Evolutionary conservation across 2,113 vertebrate genomes (phyloP), one percentile per base, ranked within the genome.

Genomic region (Poeciliopsis occidentalis): DNA sequence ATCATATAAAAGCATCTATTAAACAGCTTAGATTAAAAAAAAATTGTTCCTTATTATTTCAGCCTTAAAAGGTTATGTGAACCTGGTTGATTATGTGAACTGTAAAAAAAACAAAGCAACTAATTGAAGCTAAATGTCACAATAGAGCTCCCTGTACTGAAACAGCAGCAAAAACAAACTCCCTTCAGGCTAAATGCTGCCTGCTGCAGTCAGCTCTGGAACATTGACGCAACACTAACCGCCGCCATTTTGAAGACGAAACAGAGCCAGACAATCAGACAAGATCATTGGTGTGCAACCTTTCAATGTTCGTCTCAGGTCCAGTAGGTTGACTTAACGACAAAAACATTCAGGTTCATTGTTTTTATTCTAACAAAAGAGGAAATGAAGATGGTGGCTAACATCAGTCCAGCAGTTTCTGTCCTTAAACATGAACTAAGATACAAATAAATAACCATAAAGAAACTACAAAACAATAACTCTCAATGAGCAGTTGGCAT

Each of bases 91-190:
- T n/a, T 57, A 8, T 57, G 17, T 57, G 51, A 57, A 10, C 5
- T 57, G n/a, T 27, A 1, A 39, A 70, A 29, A 41, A 60, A 78
- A 67, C 34, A 66, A 30, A 62, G 27, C 44, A 57, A 13, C 37
- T 15, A 57, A 77, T 44, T 71, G 13, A 64, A 71, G 67, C 41
- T 34, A 31, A 73, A 31, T 74, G 54, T 39, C 67, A 27, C 31
- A 32, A n/a, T 3, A 37, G 24, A 27, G 39, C 66, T 63, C 64
- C 67, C 67, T 76, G 57, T 75, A 69, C 83, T 83, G 77, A 87
- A 68, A 86, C 78, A 72, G 75, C 85, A 73, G 47, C 26, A 37
- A 54, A 37, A 88, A 74, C 70, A 70, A 76, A 81, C 78, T 75
- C 78, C 57, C 70, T 63, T 69, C 54, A 34, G 44, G 26, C 60